Evolutionary conservation across 2,113 vertebrate genomes (phyloP).

Genomic region (Tringa solitaria): DNA sequence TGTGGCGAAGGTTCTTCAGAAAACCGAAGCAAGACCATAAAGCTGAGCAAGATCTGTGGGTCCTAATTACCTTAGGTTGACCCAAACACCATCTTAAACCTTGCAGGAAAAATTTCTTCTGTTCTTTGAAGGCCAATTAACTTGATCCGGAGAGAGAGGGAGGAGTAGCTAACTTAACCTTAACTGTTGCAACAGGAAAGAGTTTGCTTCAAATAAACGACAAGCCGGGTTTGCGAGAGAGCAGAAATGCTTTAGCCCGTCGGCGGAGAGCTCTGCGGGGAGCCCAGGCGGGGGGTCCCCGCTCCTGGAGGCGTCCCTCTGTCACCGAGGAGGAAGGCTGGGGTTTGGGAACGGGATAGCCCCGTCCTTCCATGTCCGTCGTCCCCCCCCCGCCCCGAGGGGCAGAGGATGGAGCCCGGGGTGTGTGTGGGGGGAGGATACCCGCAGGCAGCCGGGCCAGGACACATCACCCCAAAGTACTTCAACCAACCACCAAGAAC

Average conservation of each 20-base stretch:
- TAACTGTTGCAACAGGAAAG: neutral
- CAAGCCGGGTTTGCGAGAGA: neutral
- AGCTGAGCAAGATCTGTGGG: neutral
- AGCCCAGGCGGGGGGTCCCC: neutral
- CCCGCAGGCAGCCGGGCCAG: neutral
- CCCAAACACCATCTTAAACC: neutral
- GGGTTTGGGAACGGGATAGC: neutral
- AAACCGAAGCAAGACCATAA: neutral
- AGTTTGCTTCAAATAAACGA: fast-evolving
- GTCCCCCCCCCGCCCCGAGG: no score
- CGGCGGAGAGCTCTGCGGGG: fast-evolving
- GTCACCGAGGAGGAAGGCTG: neutral
- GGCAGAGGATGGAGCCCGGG: no score
- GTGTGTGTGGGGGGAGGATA: no score
- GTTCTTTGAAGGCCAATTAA: neutral
- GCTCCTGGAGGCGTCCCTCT: neutral
- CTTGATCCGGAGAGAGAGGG: neutral
- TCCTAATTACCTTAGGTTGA: neutral
- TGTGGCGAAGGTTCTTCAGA: neutral
- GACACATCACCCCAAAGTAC: fast-evolving
- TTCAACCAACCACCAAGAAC: fast-evolving
- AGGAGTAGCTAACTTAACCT: neutral
- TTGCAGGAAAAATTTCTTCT: neutral
- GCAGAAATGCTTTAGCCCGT: neutral
- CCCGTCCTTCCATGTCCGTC: neutral